phyloP scores from a whole-genome alignment of 2,113 vertebrate species.

The Halcyon malimbica region DNA sequence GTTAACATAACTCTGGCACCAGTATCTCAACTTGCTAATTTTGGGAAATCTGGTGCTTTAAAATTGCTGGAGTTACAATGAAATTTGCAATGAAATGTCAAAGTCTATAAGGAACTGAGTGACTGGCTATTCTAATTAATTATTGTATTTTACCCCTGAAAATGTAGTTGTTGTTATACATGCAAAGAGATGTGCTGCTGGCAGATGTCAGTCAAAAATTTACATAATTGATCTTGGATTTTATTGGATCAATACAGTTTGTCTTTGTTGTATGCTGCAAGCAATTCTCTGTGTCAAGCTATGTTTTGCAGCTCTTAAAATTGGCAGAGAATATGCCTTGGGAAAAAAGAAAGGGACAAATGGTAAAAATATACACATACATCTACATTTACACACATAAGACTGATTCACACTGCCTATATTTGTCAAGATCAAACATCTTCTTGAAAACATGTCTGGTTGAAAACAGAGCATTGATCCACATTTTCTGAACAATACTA shows the following conservation, averaged over 20 bases:
- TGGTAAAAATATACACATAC: slow-evolving; percentile 35
- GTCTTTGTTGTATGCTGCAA: slow-evolving; percentile 1
- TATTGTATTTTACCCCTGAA: background rate
- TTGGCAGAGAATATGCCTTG: background rate
- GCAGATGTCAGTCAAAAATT: slow-evolving; percentile 32
- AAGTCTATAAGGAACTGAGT: background rate
- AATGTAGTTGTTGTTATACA: background rate
- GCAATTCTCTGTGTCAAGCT: background rate
- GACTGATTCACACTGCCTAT: slow-evolving; percentile 50
- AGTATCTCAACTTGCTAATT: background rate
- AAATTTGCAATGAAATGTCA: background rate
- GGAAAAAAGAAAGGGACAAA: slow-evolving; percentile 41
- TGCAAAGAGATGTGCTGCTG: background rate
- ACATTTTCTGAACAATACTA: background rate
- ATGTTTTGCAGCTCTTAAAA: slow-evolving; percentile 24
- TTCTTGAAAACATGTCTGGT: slow-evolving; percentile 7
- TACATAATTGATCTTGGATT: slow-evolving; percentile 38
- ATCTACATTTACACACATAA: slow-evolving; percentile 42
- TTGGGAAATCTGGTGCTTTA: background rate
- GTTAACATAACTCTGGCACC: background rate
- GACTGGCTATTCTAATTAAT: background rate
- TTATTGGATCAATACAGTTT: slow-evolving; percentile 46
- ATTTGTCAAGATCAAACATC: slow-evolving; percentile 36
- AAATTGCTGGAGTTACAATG: background rate
- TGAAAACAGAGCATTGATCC: slow-evolving; percentile 15